Evolutionary conservation across 2,888 invertebrate genomes (phyloP).

Genomic region (Polylopha cassiicola): DNA sequence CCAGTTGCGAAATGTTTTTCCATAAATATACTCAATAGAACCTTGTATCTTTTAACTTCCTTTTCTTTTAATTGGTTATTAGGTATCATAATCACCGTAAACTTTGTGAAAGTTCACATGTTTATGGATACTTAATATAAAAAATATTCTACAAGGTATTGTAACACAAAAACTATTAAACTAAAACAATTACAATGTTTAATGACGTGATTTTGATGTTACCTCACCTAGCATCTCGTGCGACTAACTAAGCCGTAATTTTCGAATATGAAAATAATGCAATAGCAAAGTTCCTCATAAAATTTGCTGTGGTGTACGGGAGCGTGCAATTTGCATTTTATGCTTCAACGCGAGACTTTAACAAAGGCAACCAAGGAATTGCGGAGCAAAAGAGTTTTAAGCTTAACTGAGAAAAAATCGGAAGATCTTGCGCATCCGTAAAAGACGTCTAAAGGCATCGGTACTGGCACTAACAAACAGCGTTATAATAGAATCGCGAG

Average conservation of each 20-base stretch:
- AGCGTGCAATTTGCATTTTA: constrained; percentile 54
- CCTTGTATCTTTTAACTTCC: too few relatives aligned
- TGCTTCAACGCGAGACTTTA: constrained; percentile 42
- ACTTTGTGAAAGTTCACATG: too few relatives aligned
- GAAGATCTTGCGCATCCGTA: constrained; percentile 24
- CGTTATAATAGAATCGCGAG: constrained; percentile 20
- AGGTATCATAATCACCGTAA: too few relatives aligned
- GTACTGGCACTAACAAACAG: constrained; percentile 21
- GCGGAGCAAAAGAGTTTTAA: constrained; percentile 29
- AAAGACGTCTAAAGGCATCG: constrained; percentile 25
- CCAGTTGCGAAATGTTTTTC: too few relatives aligned
- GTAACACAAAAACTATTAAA: constrained; percentile 11
- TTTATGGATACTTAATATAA: too few relatives aligned
- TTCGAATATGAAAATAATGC: constrained; percentile 45
- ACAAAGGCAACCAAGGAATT: constrained; percentile 37
- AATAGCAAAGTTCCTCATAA: constrained; percentile 40
- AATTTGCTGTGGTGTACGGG: constrained; percentile 40
- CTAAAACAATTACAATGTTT: constrained; percentile 19
- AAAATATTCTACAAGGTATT: constrained; percentile 11
- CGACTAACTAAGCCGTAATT: constrained; percentile 28
- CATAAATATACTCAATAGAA: too few relatives aligned
- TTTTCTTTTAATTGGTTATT: too few relatives aligned
- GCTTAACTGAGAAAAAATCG: constrained; percentile 29
- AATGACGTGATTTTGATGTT: constrained; percentile 8
- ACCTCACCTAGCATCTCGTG: constrained; percentile 15